Percentiles rank a stretch among this genome's conserved stretches.
phyloP scores from a whole-genome alignment of 2,888 invertebrate genomes.

The Artemia sp. region DNA sequence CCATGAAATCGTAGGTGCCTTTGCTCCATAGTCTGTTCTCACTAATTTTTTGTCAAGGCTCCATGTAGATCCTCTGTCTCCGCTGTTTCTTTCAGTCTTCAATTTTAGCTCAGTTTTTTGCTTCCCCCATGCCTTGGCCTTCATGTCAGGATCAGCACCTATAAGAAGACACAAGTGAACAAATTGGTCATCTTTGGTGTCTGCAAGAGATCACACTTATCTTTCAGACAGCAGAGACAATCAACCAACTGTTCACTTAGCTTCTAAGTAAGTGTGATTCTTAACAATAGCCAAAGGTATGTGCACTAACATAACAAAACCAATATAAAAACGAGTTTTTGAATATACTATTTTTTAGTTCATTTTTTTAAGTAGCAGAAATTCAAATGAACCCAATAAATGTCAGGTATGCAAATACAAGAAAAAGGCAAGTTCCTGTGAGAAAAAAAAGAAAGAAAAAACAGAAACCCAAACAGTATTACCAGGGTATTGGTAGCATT shows the following conservation, averaged over 20 bases:
- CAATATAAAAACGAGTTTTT: too few species aligned
- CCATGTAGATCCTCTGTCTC: neutral
- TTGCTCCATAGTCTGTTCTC: neutral
- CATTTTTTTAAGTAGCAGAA: too few species aligned
- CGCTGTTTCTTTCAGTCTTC: neutral
- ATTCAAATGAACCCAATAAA: too few species aligned
- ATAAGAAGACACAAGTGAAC: neutral
- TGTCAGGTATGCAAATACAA: too few species aligned
- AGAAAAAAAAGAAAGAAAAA: too few species aligned
- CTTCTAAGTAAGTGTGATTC: conserved; percentile 9
- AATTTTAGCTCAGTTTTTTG: neutral
- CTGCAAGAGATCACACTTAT: conserved; percentile 11
- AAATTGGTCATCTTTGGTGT: conserved; percentile 6
- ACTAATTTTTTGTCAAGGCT: neutral
- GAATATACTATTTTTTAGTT: too few species aligned
- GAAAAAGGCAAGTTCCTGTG: too few species aligned
- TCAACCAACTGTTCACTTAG: neutral
- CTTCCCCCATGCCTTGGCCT: too few species aligned
- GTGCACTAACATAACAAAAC: too few species aligned
- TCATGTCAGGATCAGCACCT: neutral
- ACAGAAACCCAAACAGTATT: too few species aligned
- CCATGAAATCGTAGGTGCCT: neutral
- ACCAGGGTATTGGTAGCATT: too few species aligned
- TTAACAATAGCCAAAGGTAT: neutral
- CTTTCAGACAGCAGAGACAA: conserved; percentile 12